These are phyloP conservation scores for Temnothorax nylanderi DNA, from an alignment of 1,140 invertebrate species.

Conservation along the genomic window DNA sequence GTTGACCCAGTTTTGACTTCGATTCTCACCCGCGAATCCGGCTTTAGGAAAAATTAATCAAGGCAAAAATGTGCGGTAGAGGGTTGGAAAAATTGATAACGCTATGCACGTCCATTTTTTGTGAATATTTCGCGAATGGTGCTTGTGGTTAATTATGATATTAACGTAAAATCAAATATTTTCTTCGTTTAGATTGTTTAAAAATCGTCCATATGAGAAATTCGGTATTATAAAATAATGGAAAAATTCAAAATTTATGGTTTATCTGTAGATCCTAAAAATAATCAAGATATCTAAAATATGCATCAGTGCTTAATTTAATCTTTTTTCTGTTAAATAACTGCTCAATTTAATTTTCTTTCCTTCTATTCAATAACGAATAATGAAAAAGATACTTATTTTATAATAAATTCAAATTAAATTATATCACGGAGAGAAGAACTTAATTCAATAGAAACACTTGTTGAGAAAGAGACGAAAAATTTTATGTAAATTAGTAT, in stretches of 20 bases:
- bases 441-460: background rate
- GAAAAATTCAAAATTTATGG: background rate
- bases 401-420: background rate
- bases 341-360: background rate
- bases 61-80: slow-evolving; percentile 66
- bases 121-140: background rate
- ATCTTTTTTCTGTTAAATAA: background rate
- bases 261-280: background rate
- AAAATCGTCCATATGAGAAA: background rate
- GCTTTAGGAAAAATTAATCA: slow-evolving; percentile 72
- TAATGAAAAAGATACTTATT: background rate
- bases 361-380: background rate
- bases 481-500: background rate
- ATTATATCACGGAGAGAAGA: background rate
- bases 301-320: background rate
- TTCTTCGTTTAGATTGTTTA: background rate
- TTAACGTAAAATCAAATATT: background rate
- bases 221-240: background rate
- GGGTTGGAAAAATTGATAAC: slow-evolving; percentile 49
- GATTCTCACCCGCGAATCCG: slow-evolving; percentile 70
- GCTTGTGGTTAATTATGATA: background rate
- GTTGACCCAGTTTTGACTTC: slow-evolving; percentile 75
- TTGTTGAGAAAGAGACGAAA: background rate
- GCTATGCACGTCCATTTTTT: background rate
- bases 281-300: slow-evolving; percentile 7